These are phyloP conservation scores for Rhabdornis inornatus DNA, from an alignment of 2,113 vertebrate species.

Conservation along the genomic window DNA sequence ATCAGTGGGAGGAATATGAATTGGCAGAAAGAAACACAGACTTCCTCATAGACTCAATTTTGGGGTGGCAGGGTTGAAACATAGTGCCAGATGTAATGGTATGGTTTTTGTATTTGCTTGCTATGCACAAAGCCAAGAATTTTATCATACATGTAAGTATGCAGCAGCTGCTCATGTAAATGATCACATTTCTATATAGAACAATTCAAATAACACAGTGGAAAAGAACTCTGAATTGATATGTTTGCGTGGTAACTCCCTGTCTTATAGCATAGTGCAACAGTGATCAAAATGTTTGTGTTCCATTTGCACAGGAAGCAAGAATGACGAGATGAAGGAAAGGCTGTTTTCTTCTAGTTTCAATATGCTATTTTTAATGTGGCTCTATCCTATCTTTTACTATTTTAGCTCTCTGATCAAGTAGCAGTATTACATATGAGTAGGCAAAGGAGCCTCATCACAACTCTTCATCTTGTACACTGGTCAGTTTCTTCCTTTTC, in stretches of 20 bases:
- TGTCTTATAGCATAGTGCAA: not conserved
- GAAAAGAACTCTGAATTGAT: not conserved
- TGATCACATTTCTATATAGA: not conserved
- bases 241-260: not conserved
- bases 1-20: not conserved
- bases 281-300: not conserved
- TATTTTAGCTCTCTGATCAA: not conserved
- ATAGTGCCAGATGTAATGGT: not conserved
- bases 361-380: not conserved
- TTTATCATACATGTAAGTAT: not conserved
- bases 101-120: not conserved
- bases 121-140: not conserved
- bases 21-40: not conserved
- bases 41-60: not conserved
- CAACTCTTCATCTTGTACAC: not conserved
- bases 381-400: not conserved
- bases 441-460: not conserved
- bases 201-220: not conserved
- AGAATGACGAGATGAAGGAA: not conserved
- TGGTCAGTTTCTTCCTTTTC: not conserved
- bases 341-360: not conserved
- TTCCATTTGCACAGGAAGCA: not conserved
- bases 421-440: not conserved
- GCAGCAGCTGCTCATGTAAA: not conserved
- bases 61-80: not conserved